Conservation (phyloP, 2,113 vertebrate genomes). For the Oxygymnocypris stewartii region DNA sequence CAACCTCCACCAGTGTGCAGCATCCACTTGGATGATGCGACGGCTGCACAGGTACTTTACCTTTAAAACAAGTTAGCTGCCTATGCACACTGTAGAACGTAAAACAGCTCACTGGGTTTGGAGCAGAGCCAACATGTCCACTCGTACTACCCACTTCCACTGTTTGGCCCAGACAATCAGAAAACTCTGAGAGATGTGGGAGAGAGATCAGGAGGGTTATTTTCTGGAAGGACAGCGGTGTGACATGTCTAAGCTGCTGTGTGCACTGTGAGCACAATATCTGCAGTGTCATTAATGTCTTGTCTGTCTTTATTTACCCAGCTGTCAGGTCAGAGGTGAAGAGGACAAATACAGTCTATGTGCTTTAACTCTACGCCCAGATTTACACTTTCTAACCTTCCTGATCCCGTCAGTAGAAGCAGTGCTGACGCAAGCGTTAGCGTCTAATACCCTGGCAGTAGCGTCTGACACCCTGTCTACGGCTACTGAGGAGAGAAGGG, state of each 20-base stretch:
- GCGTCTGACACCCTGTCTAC: conserved; percentile 19
- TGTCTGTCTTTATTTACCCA: conserved; percentile 50
- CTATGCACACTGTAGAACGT: not conserved
- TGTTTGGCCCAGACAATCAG: not conserved
- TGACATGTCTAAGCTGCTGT: conserved; percentile 12
- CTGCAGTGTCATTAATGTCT: conserved; percentile 38
- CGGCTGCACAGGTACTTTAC: too few species aligned
- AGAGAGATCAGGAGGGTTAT: not conserved
- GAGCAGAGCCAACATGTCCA: not conserved
- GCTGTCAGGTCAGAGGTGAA: conserved; percentile 47
- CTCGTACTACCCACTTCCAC: not conserved
- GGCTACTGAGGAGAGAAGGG: conserved; percentile 3
- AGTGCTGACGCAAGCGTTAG: conserved; percentile 17
- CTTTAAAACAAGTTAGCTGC: not conserved
- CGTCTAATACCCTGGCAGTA: not conserved
- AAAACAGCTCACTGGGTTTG: not conserved
- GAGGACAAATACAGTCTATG: conserved; percentile 37
- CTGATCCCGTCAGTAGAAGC: not conserved
- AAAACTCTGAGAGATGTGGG: not conserved
- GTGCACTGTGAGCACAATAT: not conserved
- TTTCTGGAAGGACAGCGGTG: not conserved
- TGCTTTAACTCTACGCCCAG: conserved; percentile 9
- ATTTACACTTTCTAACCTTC: conserved; percentile 17
- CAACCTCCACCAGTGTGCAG: too few species aligned
- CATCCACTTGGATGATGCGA: too few species aligned